Conservation (phyloP, 2,888 invertebrate species). For the Orthosia incerta region DNA sequence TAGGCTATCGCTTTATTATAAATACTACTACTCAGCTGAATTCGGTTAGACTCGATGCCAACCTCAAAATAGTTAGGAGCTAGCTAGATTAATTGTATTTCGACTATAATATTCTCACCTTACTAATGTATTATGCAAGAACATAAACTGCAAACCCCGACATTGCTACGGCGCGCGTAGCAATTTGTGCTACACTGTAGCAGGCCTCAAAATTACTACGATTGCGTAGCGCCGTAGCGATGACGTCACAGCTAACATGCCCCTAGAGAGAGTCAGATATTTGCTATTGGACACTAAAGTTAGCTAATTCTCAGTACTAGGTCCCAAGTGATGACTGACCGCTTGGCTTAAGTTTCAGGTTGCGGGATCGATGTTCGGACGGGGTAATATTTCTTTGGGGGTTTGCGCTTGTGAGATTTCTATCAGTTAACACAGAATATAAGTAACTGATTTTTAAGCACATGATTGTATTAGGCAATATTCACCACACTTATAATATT, state of each 20-base stretch:
- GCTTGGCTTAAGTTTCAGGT: not conserved
- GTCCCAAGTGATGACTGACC: not conserved
- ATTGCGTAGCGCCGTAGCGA: conserved; percentile 35
- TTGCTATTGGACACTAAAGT: conserved; percentile 34
- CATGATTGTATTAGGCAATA: too few species aligned
- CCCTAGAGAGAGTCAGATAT: conserved; percentile 22
- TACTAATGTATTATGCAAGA: not conserved
- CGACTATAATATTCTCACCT: not conserved
- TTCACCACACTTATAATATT: too few species aligned
- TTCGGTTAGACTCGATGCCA: too few species aligned
- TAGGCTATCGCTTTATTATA: too few species aligned
- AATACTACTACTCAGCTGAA: too few species aligned
- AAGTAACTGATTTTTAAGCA: too few species aligned
- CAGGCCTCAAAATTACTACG: conserved; percentile 33
- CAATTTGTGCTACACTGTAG: conserved; percentile 44
- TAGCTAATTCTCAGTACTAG: conserved; percentile 28
- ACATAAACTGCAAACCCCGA: conserved; percentile 10
- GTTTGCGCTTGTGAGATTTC: too few species aligned
- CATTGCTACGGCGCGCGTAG: conserved; percentile 10
- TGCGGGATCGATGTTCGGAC: not conserved
- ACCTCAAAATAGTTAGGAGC: too few species aligned
- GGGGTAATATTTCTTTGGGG: not conserved
- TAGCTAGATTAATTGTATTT: not conserved
- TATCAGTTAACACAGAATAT: too few species aligned
- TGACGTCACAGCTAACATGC: conserved; percentile 44